Percentiles rank a stretch among this genome's conserved stretches.
Conservation (phyloP, 2,113 vertebrate species). For the Alaudala cheleensis region DNA sequence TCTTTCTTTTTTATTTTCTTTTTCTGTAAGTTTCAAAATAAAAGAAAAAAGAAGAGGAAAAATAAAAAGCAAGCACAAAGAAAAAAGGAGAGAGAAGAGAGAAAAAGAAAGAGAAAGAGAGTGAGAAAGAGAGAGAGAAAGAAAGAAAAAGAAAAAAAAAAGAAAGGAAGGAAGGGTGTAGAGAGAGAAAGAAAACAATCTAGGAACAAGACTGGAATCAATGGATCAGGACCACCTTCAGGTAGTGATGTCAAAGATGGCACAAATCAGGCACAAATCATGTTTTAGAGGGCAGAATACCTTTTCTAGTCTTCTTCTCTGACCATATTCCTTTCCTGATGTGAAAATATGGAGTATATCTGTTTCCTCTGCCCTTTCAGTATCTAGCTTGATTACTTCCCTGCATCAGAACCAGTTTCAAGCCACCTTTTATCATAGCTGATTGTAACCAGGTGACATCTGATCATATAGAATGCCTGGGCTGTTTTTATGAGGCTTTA, state of each 20-base stretch:
- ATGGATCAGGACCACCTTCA: neutral
- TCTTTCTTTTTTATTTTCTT: neutral
- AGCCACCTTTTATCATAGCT: neutral
- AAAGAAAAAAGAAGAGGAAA: rapidly evolving
- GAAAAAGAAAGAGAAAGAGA: rapidly evolving
- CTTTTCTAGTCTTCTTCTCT: neutral
- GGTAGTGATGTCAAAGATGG: neutral
- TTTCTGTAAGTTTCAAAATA: neutral
- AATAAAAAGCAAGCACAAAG: too few species aligned
- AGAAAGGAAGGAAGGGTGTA: too few species aligned
- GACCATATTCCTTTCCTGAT: rapidly evolving
- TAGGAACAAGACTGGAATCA: neutral
- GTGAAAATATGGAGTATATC: neutral
- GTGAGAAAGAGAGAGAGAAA: rapidly evolving
- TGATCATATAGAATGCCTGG: rapidly evolving
- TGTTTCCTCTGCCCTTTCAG: neutral
- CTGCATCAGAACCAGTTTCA: neutral
- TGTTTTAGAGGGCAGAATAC: neutral
- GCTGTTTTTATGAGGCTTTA: neutral
- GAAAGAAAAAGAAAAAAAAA: neutral
- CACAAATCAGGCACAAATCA: neutral
- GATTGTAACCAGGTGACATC: neutral
- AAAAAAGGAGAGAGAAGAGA: too few species aligned
- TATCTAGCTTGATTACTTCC: neutral
- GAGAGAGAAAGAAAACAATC: neutral